Percentiles rank a stretch among this genome's conserved stretches.
phyloP scores from a whole-genome alignment of 2,888 invertebrate genomes.

The Trisateles emortualis region DNA sequence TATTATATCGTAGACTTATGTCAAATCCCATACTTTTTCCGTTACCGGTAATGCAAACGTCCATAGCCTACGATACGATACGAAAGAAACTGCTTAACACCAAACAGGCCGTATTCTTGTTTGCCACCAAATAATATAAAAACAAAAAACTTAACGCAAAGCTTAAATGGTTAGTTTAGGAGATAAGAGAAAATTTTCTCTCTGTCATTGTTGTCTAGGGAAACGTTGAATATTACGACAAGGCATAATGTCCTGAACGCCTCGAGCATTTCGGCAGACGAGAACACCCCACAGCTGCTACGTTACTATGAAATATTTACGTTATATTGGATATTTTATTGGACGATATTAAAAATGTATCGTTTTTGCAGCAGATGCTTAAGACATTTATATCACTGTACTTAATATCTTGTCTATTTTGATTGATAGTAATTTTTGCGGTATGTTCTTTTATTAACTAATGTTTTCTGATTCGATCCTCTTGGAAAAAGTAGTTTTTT shows the following conservation, averaged over 20 bases:
- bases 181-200: neutral
- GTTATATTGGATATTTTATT: slow-evolving; percentile 41
- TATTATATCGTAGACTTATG: no score
- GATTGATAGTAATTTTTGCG: neutral
- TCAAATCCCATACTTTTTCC: no score
- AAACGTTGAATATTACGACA: slow-evolving; percentile 24
- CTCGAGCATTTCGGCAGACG: neutral
- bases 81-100: no score
- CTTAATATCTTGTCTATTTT: neutral
- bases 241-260: neutral
- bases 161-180: no score
- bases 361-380: slow-evolving; percentile 25
- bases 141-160: neutral
- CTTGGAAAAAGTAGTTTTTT: no score
- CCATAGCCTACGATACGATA: no score
- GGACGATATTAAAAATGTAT: slow-evolving; percentile 36
- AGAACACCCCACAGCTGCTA: slow-evolving; percentile 36
- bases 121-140: no score
- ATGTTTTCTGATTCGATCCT: neutral
- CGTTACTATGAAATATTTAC: slow-evolving; percentile 28
- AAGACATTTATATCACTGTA: slow-evolving; percentile 3
- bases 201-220: slow-evolving; percentile 22
- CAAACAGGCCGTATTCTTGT: no score
- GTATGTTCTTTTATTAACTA: neutral
- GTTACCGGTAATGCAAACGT: no score